These are phyloP conservation scores for Teleopsis dalmanni DNA, from an alignment of 1,140 invertebrate genomes.

Conservation along the genomic window DNA sequence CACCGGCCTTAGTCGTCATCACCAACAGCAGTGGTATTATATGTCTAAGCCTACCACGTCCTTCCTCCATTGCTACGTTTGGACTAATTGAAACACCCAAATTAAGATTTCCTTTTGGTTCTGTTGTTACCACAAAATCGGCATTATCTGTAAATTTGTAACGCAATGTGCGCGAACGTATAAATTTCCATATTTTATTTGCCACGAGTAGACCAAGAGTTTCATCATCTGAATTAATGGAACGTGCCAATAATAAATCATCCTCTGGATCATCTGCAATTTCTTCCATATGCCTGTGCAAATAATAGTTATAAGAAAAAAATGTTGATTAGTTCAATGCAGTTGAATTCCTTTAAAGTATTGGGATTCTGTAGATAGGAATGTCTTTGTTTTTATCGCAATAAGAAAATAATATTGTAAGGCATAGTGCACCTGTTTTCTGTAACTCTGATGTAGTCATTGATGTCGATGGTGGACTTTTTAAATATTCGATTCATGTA, in stretches of 20 bases:
- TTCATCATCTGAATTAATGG: conserved; percentile 56
- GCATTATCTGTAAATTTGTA: conserved; percentile 65
- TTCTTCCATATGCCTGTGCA: conserved; percentile 29
- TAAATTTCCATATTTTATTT: conserved; percentile 65
- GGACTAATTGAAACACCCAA: conserved; percentile 62
- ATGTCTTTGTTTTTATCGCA: not conserved
- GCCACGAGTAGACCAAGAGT: conserved; percentile 61
- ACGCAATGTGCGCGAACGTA: conserved; percentile 60
- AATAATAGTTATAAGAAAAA: not conserved
- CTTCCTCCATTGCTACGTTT: conserved; percentile 49
- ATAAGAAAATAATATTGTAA: too few relatives aligned
- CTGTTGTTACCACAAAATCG: conserved; percentile 65
- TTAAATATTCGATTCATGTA: conserved; percentile 74
- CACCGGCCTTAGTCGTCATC: conserved; percentile 67
- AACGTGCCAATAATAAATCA: conserved; percentile 38
- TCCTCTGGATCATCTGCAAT: conserved; percentile 36
- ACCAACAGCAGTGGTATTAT: conserved; percentile 66
- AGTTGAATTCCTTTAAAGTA: not conserved
- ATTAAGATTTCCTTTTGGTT: conserved; percentile 62
- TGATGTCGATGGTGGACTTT: conserved; percentile 65
- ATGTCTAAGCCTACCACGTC: conserved; percentile 65
- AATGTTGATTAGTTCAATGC: too few relatives aligned
- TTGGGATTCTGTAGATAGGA: not conserved
- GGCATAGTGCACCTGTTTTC: conserved; percentile 57
- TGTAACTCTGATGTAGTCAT: conserved; percentile 67